Conservation (phyloP, 2,888 invertebrate genomes). For the Drosophila paramelanica region DNA sequence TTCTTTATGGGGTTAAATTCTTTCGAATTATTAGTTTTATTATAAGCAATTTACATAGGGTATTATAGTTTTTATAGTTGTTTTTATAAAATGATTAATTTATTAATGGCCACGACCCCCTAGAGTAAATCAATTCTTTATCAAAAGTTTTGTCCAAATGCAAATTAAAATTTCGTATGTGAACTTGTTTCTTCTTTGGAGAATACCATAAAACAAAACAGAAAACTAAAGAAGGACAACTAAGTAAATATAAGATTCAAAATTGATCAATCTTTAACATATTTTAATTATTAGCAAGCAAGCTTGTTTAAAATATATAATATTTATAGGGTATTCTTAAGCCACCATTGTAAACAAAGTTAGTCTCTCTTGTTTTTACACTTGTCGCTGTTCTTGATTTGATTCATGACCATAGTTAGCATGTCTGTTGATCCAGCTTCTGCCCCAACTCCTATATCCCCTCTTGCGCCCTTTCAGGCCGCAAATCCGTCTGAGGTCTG, state of each 20-base stretch:
- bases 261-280: too few relatives aligned
- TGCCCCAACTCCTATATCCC: neutral
- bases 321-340: neutral
- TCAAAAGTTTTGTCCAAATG: neutral
- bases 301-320: too few relatives aligned
- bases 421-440: conserved; percentile 51
- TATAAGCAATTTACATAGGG: neutral
- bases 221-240: too few relatives aligned
- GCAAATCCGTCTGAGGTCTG: conserved; percentile 29
- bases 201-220: too few relatives aligned
- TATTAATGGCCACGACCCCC: too few relatives aligned
- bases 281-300: too few relatives aligned
- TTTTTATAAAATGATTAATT: too few relatives aligned
- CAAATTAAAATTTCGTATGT: too few relatives aligned
- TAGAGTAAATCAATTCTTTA: neutral
- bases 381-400: conserved; percentile 32
- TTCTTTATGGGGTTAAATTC: conserved; percentile 22
- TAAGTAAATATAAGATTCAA: too few relatives aligned
- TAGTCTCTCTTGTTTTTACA: conserved; percentile 1
- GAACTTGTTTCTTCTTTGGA: too few relatives aligned
- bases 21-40: neutral
- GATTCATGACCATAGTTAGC: conserved; percentile 66
- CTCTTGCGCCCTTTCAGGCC: neutral
- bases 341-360: neutral
- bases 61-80: neutral